phyloP scores from a whole-genome alignment of 2,797 vertebrate species.

The Toxotes lorentzi region DNA sequence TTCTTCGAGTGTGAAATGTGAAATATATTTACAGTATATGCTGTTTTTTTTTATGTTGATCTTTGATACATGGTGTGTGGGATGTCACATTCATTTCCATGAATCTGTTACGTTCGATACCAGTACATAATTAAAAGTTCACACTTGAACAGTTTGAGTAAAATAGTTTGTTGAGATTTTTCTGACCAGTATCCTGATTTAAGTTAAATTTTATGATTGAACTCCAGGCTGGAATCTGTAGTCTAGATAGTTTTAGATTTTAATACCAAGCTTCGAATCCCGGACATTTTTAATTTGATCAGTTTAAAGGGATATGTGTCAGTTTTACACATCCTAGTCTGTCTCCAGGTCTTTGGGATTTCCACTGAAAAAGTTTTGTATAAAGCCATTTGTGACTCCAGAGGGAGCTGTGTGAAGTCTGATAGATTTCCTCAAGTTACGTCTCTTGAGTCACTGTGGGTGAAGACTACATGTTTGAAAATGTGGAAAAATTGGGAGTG shows the following conservation, averaged over 20 bases:
- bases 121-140: not conserved
- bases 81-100: not conserved
- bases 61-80: not conserved
- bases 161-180: too few relatives aligned
- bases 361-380: not conserved
- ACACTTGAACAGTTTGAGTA: too few relatives aligned
- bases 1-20: not conserved
- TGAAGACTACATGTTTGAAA: not conserved
- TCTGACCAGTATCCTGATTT: not conserved
- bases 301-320: not conserved
- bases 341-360: not conserved
- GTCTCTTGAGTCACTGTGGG: not conserved
- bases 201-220: not conserved
- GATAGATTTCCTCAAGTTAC: not conserved
- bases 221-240: not conserved
- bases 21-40: too few relatives aligned
- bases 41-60: not conserved
- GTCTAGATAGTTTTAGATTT: not conserved
- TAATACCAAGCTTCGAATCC: not conserved
- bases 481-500: too few relatives aligned
- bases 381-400: not conserved
- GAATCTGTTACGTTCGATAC: not conserved
- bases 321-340: not conserved
- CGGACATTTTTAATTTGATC: not conserved
- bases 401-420: not conserved